Conservation (phyloP, 1,140 invertebrate genomes). For the Kradibia gibbosae region DNA sequence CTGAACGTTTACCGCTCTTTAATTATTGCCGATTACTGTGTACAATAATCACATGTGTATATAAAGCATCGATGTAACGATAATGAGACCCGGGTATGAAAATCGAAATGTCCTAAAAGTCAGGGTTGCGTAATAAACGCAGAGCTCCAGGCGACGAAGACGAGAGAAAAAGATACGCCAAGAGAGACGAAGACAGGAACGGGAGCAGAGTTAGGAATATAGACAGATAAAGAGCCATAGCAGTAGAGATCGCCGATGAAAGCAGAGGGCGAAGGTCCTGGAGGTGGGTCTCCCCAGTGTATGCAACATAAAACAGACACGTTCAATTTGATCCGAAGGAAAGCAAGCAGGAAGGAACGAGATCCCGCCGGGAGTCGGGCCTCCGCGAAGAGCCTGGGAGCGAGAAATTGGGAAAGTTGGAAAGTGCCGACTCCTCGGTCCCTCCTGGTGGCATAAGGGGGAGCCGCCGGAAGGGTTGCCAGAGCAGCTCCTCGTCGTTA, state of each 20-base stretch:
- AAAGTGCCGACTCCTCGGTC: conserved; percentile 39
- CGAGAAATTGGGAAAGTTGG: conserved; percentile 41
- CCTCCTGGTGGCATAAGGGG: conserved; percentile 3
- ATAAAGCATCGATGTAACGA: neutral
- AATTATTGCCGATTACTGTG: conserved; percentile 10
- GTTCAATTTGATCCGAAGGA: conserved; percentile 43
- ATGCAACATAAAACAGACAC: conserved; percentile 21
- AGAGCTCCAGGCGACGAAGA: neutral
- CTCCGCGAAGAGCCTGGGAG: neutral
- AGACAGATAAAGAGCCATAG: neutral
- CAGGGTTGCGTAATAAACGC: neutral
- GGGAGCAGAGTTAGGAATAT: neutral
- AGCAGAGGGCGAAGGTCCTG: conserved; percentile 17
- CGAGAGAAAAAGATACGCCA: neutral
- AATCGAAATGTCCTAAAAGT: neutral
- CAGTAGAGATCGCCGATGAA: neutral
- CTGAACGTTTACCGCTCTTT: neutral
- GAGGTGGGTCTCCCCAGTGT: neutral
- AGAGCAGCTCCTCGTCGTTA: conserved; percentile 31
- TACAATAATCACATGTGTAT: neutral
- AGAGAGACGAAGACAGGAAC: neutral
- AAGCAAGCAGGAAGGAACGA: neutral
- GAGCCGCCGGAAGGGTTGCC: conserved; percentile 36
- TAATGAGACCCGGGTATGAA: neutral
- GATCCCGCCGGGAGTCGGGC: neutral